Evolutionary conservation across 2,797 vertebrate genomes (phyloP).

Genomic region (Acrossocheilus fasciatus): DNA sequence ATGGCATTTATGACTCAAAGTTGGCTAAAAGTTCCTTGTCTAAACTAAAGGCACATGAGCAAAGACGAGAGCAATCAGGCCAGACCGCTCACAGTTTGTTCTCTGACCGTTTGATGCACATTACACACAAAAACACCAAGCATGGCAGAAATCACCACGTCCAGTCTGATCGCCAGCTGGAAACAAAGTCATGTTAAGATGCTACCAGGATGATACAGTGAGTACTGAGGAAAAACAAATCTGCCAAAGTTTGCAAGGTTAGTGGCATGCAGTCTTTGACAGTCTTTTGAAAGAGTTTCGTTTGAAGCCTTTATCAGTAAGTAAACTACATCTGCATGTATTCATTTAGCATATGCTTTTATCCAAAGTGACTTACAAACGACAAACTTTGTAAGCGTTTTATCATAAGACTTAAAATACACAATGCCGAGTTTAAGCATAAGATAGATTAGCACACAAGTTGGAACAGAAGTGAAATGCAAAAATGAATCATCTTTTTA

Average conservation of each 20-base stretch:
- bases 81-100: background rate
- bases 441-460: background rate
- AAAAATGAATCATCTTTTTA: background rate
- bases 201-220: background rate
- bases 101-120: background rate
- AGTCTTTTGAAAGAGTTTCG: background rate
- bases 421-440: background rate
- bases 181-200: background rate
- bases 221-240: background rate
- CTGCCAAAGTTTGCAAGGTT: constrained; percentile 1
- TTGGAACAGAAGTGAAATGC: background rate
- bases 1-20: background rate
- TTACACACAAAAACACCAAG: background rate
- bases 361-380: background rate
- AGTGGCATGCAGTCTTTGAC: background rate
- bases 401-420: background rate
- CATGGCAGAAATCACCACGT: background rate
- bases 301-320: background rate
- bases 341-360: background rate
- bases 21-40: background rate
- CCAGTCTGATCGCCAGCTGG: constrained; percentile 8
- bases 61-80: background rate
- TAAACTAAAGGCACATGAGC: background rate
- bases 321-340: background rate
- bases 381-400: background rate